Base-by-base conservation (phyloP, 2,113 vertebrate genomes). In the Nannospalax galili region DNA sequence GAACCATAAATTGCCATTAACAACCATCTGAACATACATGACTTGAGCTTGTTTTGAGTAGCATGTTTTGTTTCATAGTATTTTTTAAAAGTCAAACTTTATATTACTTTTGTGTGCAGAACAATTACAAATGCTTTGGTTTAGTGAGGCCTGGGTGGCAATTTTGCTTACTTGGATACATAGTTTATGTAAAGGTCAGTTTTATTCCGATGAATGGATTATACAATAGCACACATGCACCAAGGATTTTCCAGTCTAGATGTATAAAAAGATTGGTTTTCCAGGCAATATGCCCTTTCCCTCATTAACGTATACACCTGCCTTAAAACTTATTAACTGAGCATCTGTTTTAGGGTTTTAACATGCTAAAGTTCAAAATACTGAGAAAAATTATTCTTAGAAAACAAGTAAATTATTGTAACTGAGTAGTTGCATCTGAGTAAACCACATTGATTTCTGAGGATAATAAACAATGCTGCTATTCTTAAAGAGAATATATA, bases 251-350 rank as follows among this genome's bases (percentile, higher is more conserved):
- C 87, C 84, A 94, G 62, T 94, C 90, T 92, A 86, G 90, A 97
- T 92, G 94, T 24, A 95, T 87, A 70, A 88, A 97, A 97, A 86
- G 2, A 10, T 82, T 89, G 52, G 14, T 93, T 95, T 97, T 96
- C 42, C 19, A 37, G 28, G 72, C 85, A 58, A 93, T 58, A 84
- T 84, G 16, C 77, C 78, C 69, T 97, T 97, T 95, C 92, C 86
- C 92, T 95, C 93, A 91, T 95, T 97, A 97, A 96, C 32, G 88
- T 92, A 73, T 85, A 96, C 90, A 97, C 85, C 95, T 97, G 97
- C 62, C 81, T 86, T 94, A 84, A 42, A 93, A 79, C 56, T 86
- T 93, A 95, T 97, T 98, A 97, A 96, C 91, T 97, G 95, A 84
- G 95, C 92, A 97, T 92, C 93, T 98, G 95, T 56, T 88, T 88